Percentiles rank a stretch among this genome's conserved stretches.
These are phyloP conservation scores for Acutogordius australiensis DNA, from an alignment of 2,888 invertebrate species.

Conservation along the genomic window DNA sequence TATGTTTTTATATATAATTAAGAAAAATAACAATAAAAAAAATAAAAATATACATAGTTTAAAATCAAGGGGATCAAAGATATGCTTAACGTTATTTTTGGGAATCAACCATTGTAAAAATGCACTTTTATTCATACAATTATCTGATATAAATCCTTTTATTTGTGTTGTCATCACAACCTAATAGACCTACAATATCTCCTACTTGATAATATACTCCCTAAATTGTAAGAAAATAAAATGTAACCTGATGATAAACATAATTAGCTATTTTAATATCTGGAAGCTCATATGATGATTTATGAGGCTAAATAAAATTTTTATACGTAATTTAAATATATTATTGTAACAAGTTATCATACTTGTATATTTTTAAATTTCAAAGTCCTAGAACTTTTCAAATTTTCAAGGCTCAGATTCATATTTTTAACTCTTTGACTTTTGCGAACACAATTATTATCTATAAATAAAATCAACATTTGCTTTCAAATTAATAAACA, in stretches of 20 bases:
- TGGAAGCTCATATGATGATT: background rate
- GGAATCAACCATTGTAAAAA: conserved; percentile 5
- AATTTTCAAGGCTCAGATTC: background rate
- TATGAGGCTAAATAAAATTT: background rate
- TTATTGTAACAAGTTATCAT: too few species aligned
- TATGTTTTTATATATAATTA: too few species aligned
- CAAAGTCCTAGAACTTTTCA: too few species aligned
- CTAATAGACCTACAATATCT: background rate
- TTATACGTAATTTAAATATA: too few species aligned
- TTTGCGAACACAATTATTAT: background rate
- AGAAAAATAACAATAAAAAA: too few species aligned
- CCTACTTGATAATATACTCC: background rate
- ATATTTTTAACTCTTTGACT: conserved; percentile 11
- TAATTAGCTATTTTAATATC: background rate
- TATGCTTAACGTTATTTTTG: background rate
- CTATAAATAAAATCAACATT: background rate
- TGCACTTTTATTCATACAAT: background rate
- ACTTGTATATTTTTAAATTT: too few species aligned
- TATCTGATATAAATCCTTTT: conserved; percentile 5
- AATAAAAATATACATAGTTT: background rate
- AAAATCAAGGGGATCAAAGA: background rate
- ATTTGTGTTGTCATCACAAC: background rate
- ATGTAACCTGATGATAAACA: background rate
- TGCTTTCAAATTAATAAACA: too few species aligned
- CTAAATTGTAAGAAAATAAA: background rate